Base-by-base conservation (phyloP, 2,797 vertebrate species). In the Parauchenoglanis ngamensis region DNA sequence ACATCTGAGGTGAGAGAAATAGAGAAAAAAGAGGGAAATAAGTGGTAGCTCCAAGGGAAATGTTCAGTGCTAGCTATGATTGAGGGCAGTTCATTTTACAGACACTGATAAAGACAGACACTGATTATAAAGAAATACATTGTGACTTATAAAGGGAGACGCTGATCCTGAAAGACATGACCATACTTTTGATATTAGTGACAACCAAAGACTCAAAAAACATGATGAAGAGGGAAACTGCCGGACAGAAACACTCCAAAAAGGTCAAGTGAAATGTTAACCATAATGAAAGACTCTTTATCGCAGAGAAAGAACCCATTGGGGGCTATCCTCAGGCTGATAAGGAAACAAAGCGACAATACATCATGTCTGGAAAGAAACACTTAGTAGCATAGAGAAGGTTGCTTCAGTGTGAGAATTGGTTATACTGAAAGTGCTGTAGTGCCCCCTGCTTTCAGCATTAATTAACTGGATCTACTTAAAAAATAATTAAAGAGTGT, bases 1-100 rank as follows among this genome's bases (percentile, higher is more conserved):
- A 94, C 98, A 99, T 91, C 98, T 99, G 92, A 85, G 76, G 87
- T 92, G 79, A 93, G 80, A 93, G 87, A 65, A 67, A 7, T 28
- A 54, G 73, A 35, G 12, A 59, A 23, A 59, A 68, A n/a, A 19
- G 19, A 35, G 8, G 52, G n/a, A 85, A 13, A 72, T 82, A 28
- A 65, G 70, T 23, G 54, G 49, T 77, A 19, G 15, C 13, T 54
- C 15, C 28, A 8, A 56, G 7, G 15, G 31, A 67, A 19, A 65
- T 67, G 7, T 31, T 49, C 6, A 15, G 1, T 23, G 31, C 12
- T 81, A 61, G 40, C 7, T 23, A 65, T 10, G 21, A 59, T 28
- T 63, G 23, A 46, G 77, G 28, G 7, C 54, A 31, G 44, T 83
- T 65, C 28, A 67, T 83, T 82, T 81, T 17, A 19, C 49, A 49